These are phyloP conservation scores for Oegoconia quadripuncta DNA, from an alignment of 2,888 invertebrate genomes.

Conservation along the genomic window DNA sequence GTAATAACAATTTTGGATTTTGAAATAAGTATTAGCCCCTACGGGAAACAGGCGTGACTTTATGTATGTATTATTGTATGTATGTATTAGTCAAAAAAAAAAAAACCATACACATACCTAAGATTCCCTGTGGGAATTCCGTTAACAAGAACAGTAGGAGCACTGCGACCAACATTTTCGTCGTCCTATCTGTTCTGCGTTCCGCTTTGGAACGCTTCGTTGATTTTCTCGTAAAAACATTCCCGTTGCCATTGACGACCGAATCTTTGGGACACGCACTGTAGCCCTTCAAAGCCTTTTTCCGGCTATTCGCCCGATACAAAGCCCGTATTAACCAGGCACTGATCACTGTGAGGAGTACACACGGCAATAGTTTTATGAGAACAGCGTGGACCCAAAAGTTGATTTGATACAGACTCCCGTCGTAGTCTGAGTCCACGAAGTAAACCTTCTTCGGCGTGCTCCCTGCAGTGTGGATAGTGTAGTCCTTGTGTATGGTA, in stretches of 20 bases:
- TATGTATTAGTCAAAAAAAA: background rate
- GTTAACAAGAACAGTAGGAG: conserved; percentile 91
- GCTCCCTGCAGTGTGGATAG: conserved; percentile 27
- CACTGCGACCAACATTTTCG: conserved; percentile 93
- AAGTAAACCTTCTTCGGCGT: conserved; percentile 61
- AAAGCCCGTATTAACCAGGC: conserved; percentile 85
- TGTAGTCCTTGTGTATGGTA: conserved; percentile 57
- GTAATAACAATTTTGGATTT: too few relatives aligned
- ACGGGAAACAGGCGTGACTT: too few relatives aligned
- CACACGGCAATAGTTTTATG: conserved; percentile 89
- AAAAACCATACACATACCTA: conserved; percentile 65
- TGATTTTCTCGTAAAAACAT: conserved; percentile 58
- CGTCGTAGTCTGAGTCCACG: conserved; percentile 77
- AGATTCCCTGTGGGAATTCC: conserved; percentile 91
- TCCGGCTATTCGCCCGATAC: conserved; percentile 83
- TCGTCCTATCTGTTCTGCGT: conserved; percentile 85
- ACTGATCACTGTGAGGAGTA: conserved; percentile 86
- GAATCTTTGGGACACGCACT: conserved; percentile 60
- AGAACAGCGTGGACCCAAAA: conserved; percentile 91
- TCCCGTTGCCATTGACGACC: conserved; percentile 56
- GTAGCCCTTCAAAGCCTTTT: conserved; percentile 78
- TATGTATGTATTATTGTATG: too few relatives aligned
- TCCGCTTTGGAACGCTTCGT: conserved; percentile 67
- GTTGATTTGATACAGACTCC: conserved; percentile 83
- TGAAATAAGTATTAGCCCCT: too few relatives aligned